Base-by-base conservation (phyloP, 2,113 vertebrate genomes). In the Oostethus manadensis region DNA sequence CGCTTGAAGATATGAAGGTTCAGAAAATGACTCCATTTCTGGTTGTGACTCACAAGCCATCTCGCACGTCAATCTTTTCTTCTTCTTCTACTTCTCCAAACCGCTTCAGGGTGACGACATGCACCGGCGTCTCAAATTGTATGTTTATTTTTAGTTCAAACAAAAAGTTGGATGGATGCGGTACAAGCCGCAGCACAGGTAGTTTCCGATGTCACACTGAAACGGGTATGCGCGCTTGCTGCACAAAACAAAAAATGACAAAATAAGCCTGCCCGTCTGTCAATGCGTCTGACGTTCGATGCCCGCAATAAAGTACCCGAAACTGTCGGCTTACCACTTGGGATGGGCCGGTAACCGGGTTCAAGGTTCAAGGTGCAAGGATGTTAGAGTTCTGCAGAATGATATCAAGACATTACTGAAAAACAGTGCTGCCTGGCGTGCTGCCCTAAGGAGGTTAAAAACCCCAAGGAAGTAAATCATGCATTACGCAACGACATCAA, bases 21-120 rank as follows among this genome's bases (percentile, higher is more conserved):
- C 62, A 77, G 38, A 10, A 69, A 68, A 76, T 80, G 78, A 84
- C 78, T 84, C 80, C 83, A 70, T 71, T 70, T 72, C 76, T 79
- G 76, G n/a, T 70, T 68, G 70, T 86, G 81, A 83, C 70, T 79
- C 82, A 84, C 73, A 63, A 20, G 35, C 70, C 58, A 66, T 65
- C 9, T 62, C 64, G 73, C 64, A 42, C 69, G 71, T 62, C 48
- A 33, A 20, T 44, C 21, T 23, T 14, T 14, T 38, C 23, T 9
- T 20, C 13, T 59, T 59, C 53, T 51, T 66, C 42, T 29, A 13
- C 26, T 43, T 35, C 42, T 62, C 58, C 38, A 4, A 71, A 55
- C 33, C 51, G 56, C 26, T 74, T 64, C 60, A 71, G 63, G n/a
- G 76, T 76, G 74, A 64, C 64, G 63, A 73, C 61, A 64, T 60